Base-by-base conservation (phyloP, 2,113 vertebrate genomes). In the Lucifuga dentata region DNA sequence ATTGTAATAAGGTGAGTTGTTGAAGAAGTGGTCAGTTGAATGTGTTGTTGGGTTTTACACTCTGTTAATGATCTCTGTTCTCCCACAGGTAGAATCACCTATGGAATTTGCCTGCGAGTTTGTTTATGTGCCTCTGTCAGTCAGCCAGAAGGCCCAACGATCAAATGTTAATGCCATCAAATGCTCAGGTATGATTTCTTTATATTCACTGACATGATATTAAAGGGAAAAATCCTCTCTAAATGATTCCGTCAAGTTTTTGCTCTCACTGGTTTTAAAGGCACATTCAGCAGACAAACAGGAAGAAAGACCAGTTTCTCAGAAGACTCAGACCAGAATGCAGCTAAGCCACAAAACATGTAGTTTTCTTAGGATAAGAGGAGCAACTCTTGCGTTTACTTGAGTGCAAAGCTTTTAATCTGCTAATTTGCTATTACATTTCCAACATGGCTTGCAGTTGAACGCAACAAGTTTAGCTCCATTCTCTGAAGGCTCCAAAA, bases 31-130 rank as follows among this genome's bases (percentile, higher is more conserved):
- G 10, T n/a, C n/a, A 8, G 9, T 11, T 19, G 2, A 2, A 17
- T 17, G 24, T 53, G 3, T 53, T 44, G 39, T 3, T 13, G 3
- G 15, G 16, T 44, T 15, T 45, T 3, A 8, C 8, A 7, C n/a
- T 35, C 3, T 48, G 2, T 53, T 67, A 43, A 39, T 39, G 2
- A 4, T 26, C 0, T 59, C 11, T 3, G 32, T 36, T 65, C 10
- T 50, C 17, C 48, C 11, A 5, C 23, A 68, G 44, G 20, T 39
- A 26, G 32, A 32, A 38, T 32, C 41, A 68, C 57, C 53, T 6
- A 92, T 92, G 91, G 91, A 92, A 68, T 92, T 92, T 80, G 90
- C 90, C 46, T 91, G 90, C 71, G 72, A 51, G 17, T 93, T 86
- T 85, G 81, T 91, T 73, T 92, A 92, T 44, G 83, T 90, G 29